Base-by-base conservation (phyloP, 2,888 invertebrate species). In the Agrochola lota region DNA sequence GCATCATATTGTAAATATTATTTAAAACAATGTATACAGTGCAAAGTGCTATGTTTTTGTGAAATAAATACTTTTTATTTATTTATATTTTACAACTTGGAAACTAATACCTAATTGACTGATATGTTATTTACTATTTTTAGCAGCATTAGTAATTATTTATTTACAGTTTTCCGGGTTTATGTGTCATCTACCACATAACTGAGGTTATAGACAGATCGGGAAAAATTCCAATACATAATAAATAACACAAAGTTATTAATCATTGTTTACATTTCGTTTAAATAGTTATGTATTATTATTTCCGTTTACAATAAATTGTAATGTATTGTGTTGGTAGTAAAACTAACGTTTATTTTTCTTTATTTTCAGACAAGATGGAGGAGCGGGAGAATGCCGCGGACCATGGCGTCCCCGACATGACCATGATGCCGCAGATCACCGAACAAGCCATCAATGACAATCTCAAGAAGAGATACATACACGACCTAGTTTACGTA, bases 351-450 rank as follows among this genome's bases (percentile, higher is more conserved):
- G 26, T 57, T 20, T 17, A 0, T 26, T 46, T 71, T 60, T 66
- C 30, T 71, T 86, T 91, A 85, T 84, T 93, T 91, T 0, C 95
- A 96, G 96, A 74, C 90, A 93, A 87, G 83, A 96, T 96, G 96
- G 96, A 96, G 94, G 96, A 96, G 88, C 94, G 94, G 88, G 95
- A 95, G 89, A 93, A 89, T 72, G 92, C 93, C 57, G 91, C 92
- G 84, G 98, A 98, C 92, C 97, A 97, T 94, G 99, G 99, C 87
- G 98, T 99, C 91, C 98, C 98, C 91, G 99, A 99, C 96, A 99
- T 99, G 99, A 99, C 99, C 80, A 97, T 98, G 93, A 98, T 99
- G 97, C 98, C 98, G 88, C 98, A 98, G 97, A 98, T 99, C 95
- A 98, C 99, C 89, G 99, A 99, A 95, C 97, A 97, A 88, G 98